Percentiles rank a stretch among this genome's conserved stretches.
Conservation (phyloP, 2,888 invertebrate genomes). For the Steinernema hermaphroditum region DNA sequence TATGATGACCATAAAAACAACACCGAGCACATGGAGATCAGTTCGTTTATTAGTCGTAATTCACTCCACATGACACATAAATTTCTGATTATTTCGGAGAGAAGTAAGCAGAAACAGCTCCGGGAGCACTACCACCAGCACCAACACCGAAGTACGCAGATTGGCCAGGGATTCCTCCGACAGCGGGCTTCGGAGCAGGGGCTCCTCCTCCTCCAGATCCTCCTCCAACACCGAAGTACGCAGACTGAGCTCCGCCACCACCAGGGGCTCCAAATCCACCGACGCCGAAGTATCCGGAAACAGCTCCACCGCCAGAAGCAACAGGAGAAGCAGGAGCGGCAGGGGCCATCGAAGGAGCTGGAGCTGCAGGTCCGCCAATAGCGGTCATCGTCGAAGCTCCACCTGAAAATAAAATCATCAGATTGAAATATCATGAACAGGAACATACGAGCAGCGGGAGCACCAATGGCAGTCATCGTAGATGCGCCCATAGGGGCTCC, state of each 20-base stretch:
- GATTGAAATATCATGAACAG: background rate
- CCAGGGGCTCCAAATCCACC: slow-evolving; percentile 41
- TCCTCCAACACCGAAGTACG: slow-evolving; percentile 38
- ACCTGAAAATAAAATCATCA: background rate
- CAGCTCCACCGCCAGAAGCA: slow-evolving; percentile 39
- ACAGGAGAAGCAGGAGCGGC: slow-evolving; percentile 9
- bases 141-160: slow-evolving; percentile 18
- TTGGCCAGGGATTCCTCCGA: slow-evolving; percentile 1
- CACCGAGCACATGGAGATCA: no score
- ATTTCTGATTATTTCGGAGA: slow-evolving; percentile 50
- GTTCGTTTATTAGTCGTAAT: background rate
- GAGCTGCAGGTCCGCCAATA: slow-evolving; percentile 1
- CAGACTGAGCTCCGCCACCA: slow-evolving; percentile 39
- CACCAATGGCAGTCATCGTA: slow-evolving; percentile 37
- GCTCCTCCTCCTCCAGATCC: slow-evolving; percentile 20
- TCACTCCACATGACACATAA: background rate
- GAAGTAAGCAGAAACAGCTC: slow-evolving; percentile 54
- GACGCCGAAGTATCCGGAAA: slow-evolving; percentile 47
- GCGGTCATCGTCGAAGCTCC: slow-evolving; percentile 38
- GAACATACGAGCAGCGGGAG: slow-evolving; percentile 32
- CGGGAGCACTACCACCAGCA: slow-evolving; percentile 39
- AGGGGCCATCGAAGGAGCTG: slow-evolving; percentile 1
- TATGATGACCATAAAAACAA: no score
- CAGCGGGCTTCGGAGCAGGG: background rate
- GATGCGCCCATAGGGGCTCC: slow-evolving; percentile 34